Evolutionary conservation across 2,113 vertebrate genomes (phyloP), one percentile per base, ranked within the genome.

Genomic region (Salvelinus namaycush): DNA sequence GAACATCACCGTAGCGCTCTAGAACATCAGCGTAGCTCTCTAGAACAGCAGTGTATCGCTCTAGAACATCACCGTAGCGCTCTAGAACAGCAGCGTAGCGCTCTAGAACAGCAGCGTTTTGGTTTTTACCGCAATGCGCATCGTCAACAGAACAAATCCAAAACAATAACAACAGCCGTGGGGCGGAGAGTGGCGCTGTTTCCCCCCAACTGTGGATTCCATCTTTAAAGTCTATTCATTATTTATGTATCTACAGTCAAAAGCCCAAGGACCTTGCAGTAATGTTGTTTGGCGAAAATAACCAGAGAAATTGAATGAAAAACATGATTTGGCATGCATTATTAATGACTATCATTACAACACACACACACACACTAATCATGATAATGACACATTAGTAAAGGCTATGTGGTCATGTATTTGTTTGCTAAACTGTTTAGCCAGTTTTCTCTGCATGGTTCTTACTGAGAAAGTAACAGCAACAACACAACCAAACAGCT

Each of bases 271-370:
- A 91, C 79, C 84, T 54, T 81, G 84, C 86, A 88, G 85, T 87
- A 86, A 91, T 90, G 90, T 88, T 90, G 87, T 89, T 90, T 9
- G 11, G 39, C 81, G 78, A 49, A 79, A 86, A 89, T 84, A 90
- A 87, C 87, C 87, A 81, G 77, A 76, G 83, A 88, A 90, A 91
- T 89, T 91, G 90, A 92, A 91, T 91, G 91, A 89, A 92, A 91
- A 92, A 86, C 87, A 89, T 89, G 76, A 79, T 85, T 76, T 26
- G 54, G 20, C 87, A 92, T 92, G 87, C 88, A 92, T 91, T 84
- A 92, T 91, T 90, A 90, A 92, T 91, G 66, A 81, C 27, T 90
- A 87, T 91, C 88, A 91, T 91, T 90, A 91, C 91, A 11, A 31
- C 82, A 81, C 77, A 84, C 70, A 27, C 22, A 14, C 20, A 54